Conservation (phyloP, 2,888 invertebrate species). For the Willowsia nigromaculata region DNA sequence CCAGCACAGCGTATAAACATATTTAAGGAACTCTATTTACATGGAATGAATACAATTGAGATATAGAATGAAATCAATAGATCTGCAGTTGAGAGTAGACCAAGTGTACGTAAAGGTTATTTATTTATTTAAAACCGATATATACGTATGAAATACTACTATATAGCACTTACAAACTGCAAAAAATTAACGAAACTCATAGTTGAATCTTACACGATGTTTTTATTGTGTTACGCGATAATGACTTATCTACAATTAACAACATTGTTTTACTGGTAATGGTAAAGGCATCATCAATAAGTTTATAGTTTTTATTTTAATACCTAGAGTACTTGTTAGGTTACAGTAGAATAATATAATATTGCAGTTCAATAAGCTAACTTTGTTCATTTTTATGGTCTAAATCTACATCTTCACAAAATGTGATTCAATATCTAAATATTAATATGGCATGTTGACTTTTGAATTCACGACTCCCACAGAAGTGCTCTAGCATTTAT, state of each 20-base stretch:
- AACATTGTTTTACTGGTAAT: conserved; percentile 36
- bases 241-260: background rate
- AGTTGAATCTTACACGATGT: background rate
- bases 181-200: background rate
- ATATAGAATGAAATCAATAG: no score
- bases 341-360: background rate
- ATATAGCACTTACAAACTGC: no score
- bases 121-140: no score
- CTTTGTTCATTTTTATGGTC: background rate
- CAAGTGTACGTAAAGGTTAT: no score
- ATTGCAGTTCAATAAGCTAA: conserved; percentile 5
- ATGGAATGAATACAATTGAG: background rate
- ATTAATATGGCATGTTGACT: conserved; percentile 44
- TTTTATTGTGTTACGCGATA: background rate
- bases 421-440: background rate
- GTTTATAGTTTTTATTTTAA: background rate
- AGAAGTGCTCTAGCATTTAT: background rate
- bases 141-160: no score
- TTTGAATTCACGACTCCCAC: conserved; percentile 42
- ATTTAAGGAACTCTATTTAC: background rate
- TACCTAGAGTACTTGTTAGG: background rate
- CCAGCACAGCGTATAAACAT: conserved; percentile 1
- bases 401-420: background rate
- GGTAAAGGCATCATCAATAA: conserved; percentile 67
- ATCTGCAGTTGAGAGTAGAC: no score